Percentiles rank a stretch among this genome's conserved stretches.
These are phyloP conservation scores for Petrocephalus schoutedeni DNA, from an alignment of 2,797 vertebrate genomes.

Conservation along the genomic window DNA sequence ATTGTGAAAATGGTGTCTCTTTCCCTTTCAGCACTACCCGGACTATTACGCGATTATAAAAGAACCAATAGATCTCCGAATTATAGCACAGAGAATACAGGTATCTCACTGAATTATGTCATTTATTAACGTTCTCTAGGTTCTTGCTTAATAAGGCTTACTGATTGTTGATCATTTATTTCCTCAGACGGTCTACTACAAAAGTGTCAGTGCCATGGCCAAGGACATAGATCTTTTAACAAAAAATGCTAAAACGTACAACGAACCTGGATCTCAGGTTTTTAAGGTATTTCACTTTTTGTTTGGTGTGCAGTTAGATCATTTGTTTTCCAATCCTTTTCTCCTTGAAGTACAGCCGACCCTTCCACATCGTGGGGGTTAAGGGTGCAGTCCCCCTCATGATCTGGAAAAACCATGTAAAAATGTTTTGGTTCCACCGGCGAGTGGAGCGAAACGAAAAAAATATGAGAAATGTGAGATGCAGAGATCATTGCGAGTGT, in stretches of 20 bases:
- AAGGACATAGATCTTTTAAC: constrained; percentile 93
- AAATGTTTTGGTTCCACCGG: background rate
- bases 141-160: background rate
- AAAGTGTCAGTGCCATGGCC: constrained; percentile 88
- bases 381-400: background rate
- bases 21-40: constrained; percentile 85
- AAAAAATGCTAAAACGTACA: constrained; percentile 99
- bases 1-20: background rate
- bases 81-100: constrained; percentile 95
- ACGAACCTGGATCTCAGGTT: constrained; percentile 97
- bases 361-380: background rate
- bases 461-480: background rate
- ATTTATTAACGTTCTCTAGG: background rate
- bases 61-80: constrained; percentile 94
- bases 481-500: background rate
- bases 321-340: constrained; percentile 32
- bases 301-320: background rate
- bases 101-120: constrained; percentile 50
- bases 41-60: constrained; percentile 99
- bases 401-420: background rate
- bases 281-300: constrained; percentile 78
- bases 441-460: background rate
- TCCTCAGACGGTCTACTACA: constrained; percentile 80
- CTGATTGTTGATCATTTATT: constrained; percentile 18
- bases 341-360: constrained; percentile 19